phyloP scores from a whole-genome alignment of 2,113 vertebrate species.

The Engystomops pustulosus region DNA sequence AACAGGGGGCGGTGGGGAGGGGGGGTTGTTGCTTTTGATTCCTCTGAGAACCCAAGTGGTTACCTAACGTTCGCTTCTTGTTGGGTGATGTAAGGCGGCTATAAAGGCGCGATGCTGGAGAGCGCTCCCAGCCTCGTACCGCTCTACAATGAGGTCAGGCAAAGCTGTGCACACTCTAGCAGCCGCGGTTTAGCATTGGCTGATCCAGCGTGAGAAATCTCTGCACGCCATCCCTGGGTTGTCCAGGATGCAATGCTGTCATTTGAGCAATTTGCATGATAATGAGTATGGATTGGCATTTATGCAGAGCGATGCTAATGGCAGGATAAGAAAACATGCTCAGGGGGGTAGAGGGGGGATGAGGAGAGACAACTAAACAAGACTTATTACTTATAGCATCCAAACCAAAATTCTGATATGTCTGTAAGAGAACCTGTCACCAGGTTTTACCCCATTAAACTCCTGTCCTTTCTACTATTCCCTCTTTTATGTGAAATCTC shows the following conservation, averaged over 20 bases:
- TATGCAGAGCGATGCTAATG: slow-evolving; percentile 81
- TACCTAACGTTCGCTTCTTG: slow-evolving; percentile 1
- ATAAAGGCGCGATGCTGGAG: slow-evolving; percentile 35
- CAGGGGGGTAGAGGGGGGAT: slow-evolving; percentile 62
- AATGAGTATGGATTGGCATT: slow-evolving; percentile 70
- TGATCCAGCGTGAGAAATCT: slow-evolving; percentile 80
- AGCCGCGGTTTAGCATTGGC: slow-evolving; percentile 67
- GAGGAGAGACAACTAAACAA: slow-evolving; percentile 5
- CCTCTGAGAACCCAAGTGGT: slow-evolving; percentile 23
- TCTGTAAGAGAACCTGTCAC: no score
- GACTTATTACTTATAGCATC: not conserved
- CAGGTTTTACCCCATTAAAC: no score
- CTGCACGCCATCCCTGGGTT: slow-evolving; percentile 67
- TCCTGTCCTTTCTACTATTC: no score
- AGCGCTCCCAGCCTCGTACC: slow-evolving; percentile 8
- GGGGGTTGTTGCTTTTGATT: slow-evolving; percentile 5
- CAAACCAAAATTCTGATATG: not conserved
- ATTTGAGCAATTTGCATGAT: slow-evolving; percentile 79
- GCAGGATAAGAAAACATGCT: slow-evolving; percentile 60
- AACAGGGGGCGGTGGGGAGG: not conserved
- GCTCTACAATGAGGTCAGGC: slow-evolving; percentile 54
- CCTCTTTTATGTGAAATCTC: no score
- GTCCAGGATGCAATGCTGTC: slow-evolving; percentile 79
- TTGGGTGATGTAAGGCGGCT: slow-evolving; percentile 32
- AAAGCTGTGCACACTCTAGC: slow-evolving; percentile 55